phyloP scores from a whole-genome alignment of 2,888 invertebrate species.

The Tetragnatha montana region DNA sequence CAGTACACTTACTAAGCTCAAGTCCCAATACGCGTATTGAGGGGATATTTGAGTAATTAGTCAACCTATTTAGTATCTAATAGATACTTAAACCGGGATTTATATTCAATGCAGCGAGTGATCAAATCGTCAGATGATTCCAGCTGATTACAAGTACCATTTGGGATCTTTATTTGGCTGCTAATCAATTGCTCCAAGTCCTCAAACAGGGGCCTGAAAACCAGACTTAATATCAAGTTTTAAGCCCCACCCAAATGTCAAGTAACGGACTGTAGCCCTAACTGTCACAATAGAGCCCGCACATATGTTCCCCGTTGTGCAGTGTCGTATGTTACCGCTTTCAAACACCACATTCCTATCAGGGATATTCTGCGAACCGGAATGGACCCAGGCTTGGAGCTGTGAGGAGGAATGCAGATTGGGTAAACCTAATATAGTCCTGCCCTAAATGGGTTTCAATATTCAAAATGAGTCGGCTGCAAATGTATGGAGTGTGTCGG shows the following conservation, averaged over 20 bases:
- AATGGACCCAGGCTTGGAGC: conserved; percentile 1
- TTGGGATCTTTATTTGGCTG: not conserved
- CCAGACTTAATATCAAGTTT: conserved; percentile 22
- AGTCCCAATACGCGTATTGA: too few species aligned
- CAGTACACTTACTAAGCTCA: too few species aligned
- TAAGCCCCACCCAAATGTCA: not conserved
- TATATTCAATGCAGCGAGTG: too few species aligned
- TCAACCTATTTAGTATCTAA: too few species aligned
- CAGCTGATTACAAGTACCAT: not conserved
- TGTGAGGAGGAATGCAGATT: conserved; percentile 19
- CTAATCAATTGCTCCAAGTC: not conserved
- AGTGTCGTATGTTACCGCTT: not conserved
- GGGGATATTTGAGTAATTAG: too few species aligned
- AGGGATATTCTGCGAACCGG: not conserved
- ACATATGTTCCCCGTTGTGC: conserved; percentile 12
- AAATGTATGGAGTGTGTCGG: not conserved
- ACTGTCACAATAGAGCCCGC: conserved; percentile 16
- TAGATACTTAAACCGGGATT: too few species aligned
- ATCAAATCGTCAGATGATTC: too few species aligned
- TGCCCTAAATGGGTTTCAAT: not conserved
- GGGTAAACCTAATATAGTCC: conserved; percentile 14
- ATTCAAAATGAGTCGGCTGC: not conserved
- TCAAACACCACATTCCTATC: conserved; percentile 32
- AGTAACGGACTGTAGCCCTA: conserved; percentile 8
- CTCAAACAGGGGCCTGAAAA: not conserved